Conservation (phyloP, 2,113 vertebrate species). For the Pteropus alecto region DNA sequence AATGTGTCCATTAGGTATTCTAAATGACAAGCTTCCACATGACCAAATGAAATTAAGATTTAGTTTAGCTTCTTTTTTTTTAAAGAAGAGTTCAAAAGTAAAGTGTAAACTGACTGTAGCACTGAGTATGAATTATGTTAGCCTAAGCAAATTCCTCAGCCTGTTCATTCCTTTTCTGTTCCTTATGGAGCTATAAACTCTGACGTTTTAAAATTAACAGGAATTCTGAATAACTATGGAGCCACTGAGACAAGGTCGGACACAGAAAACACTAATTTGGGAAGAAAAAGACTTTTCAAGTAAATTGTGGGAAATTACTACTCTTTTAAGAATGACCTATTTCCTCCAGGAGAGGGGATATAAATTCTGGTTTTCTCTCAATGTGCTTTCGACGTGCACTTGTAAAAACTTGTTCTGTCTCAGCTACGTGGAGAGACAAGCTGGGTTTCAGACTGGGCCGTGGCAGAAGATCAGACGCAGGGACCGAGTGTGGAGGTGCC, state of each 20-base stretch:
- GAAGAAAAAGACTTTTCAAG: constrained; percentile 76
- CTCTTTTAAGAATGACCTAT: constrained; percentile 73
- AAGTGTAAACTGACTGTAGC: not conserved
- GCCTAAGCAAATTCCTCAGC: not conserved
- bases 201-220: not conserved
- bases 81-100: not conserved
- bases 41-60: not conserved
- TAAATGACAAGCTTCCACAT: not conserved
- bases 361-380: constrained; percentile 66
- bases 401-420: constrained; percentile 81
- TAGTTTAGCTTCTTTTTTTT: not conserved
- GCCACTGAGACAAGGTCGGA: constrained; percentile 55
- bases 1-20: not conserved
- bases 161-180: not conserved
- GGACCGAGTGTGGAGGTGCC: constrained; percentile 67
- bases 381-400: constrained; percentile 67
- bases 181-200: not conserved
- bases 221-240: not conserved
- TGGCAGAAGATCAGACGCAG: constrained; percentile 84
- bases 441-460: constrained; percentile 74
- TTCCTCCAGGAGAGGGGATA: constrained; percentile 75
- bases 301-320: constrained; percentile 78
- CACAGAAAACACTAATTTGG: constrained; percentile 68
- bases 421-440: constrained; percentile 73
- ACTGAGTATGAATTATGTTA: rapidly evolving